Conservation (phyloP, 2,888 invertebrate genomes). For the Laspeyria flexula region DNA sequence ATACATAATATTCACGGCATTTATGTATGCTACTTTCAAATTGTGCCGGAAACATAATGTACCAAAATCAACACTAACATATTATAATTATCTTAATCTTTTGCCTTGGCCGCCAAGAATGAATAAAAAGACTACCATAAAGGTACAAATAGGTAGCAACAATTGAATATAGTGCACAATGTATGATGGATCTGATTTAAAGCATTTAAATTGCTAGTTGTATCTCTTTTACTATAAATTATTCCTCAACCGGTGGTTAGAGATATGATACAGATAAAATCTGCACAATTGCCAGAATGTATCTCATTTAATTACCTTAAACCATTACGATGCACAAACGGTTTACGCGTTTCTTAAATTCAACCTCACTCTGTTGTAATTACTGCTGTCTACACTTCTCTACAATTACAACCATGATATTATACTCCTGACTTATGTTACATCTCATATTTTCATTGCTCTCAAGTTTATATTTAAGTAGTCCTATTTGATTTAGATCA, state of each 20-base stretch:
- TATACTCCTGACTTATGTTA: too few relatives aligned
- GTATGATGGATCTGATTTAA: neutral
- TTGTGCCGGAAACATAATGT: too few relatives aligned
- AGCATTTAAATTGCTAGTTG: neutral
- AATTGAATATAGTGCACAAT: neutral
- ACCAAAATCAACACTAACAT: too few relatives aligned
- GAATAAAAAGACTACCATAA: too few relatives aligned
- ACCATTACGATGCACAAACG: neutral
- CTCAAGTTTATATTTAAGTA: slow-evolving; percentile 36
- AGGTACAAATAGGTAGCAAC: too few relatives aligned
- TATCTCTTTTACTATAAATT: neutral
- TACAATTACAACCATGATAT: too few relatives aligned
- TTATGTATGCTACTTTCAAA: too few relatives aligned
- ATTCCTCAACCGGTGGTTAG: neutral
- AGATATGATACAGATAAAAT: slow-evolving; percentile 2
- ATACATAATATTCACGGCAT: too few relatives aligned
- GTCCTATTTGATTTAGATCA: slow-evolving; percentile 46
- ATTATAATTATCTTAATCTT: too few relatives aligned
- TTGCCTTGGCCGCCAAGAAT: too few relatives aligned
- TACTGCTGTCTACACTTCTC: too few relatives aligned
- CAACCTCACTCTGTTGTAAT: neutral
- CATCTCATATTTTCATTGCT: slow-evolving; percentile 5
- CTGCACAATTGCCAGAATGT: slow-evolving; percentile 7
- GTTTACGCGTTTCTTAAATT: neutral
- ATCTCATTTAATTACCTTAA: slow-evolving; percentile 4